phyloP scores from a whole-genome alignment of 2,888 invertebrate genomes.

The Toxonevra muliebris region DNA sequence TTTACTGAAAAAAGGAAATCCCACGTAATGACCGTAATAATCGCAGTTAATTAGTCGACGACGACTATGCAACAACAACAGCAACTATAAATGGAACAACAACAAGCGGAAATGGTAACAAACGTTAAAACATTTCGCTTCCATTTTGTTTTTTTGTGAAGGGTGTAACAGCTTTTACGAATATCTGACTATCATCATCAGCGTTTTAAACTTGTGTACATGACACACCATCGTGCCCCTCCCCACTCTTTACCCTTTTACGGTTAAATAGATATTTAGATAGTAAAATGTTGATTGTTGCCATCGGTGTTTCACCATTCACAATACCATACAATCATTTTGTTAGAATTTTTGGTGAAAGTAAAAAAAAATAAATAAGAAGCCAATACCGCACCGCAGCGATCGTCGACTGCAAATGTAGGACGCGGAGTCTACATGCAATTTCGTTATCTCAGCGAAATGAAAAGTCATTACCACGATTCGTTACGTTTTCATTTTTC shows the following conservation, averaged over 20 bases:
- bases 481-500: slow-evolving; percentile 30
- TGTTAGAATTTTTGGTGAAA: not conserved
- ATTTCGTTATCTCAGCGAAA: slow-evolving; percentile 53
- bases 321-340: slow-evolving; percentile 10
- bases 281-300: slow-evolving; percentile 45
- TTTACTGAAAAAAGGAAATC: slow-evolving; percentile 59
- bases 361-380: slow-evolving; percentile 6
- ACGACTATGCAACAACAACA: slow-evolving; percentile 31
- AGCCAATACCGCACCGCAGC: slow-evolving; percentile 13
- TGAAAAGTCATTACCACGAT: slow-evolving; percentile 60
- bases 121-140: slow-evolving; percentile 17
- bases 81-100: slow-evolving; percentile 36
- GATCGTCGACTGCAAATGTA: slow-evolving; percentile 10
- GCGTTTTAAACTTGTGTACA: slow-evolving; percentile 18
- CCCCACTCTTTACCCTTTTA: slow-evolving; percentile 10
- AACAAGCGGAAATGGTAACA: slow-evolving; percentile 24
- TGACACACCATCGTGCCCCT: slow-evolving; percentile 23
- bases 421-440: slow-evolving; percentile 27
- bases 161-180: slow-evolving; percentile 46
- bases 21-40: slow-evolving; percentile 66
- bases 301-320: slow-evolving; percentile 29
- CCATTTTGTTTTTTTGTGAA: not conserved
- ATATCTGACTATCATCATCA: slow-evolving; percentile 36
- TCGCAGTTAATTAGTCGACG: slow-evolving; percentile 65
- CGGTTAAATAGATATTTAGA: slow-evolving; percentile 28